A percentile compares a stretch with the other conserved stretches of the same genome.
These are phyloP conservation scores for Anorthoa munda DNA, from an alignment of 2,888 invertebrate species.

Conservation along the genomic window DNA sequence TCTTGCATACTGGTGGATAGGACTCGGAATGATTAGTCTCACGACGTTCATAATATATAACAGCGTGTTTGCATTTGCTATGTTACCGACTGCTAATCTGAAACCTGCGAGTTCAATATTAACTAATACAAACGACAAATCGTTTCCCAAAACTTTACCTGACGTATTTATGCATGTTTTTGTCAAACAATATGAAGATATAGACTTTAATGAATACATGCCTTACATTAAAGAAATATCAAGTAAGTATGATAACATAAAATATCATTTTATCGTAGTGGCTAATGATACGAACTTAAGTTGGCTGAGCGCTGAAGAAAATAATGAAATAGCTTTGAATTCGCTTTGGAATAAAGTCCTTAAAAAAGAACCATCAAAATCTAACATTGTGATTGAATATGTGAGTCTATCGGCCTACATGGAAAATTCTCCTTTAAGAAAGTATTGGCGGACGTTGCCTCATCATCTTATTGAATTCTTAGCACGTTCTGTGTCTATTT, in stretches of 20 bases:
- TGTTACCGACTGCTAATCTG: conserved; percentile 70
- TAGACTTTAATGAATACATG: conserved; percentile 76
- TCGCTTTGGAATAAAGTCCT: conserved; percentile 74
- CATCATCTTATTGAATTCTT: conserved; percentile 79
- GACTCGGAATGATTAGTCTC: conserved; percentile 82
- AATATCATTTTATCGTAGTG: conserved; percentile 80
- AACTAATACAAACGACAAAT: conserved; percentile 47
- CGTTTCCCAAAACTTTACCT: conserved; percentile 50
- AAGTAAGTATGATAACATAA: conserved; percentile 76
- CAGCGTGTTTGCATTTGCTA: conserved; percentile 76
- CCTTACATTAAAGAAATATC: conserved; percentile 79
- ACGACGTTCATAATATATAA: conserved; percentile 84
- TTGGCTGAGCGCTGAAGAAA: conserved; percentile 74
- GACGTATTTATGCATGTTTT: conserved; percentile 83
- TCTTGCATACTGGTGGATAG: conserved; percentile 84
- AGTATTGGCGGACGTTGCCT: conserved; percentile 80
- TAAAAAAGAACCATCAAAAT: conserved; percentile 55
- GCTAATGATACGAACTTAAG: conserved; percentile 77
- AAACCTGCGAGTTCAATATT: conserved; percentile 62
- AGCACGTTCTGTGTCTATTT: conserved; percentile 81
- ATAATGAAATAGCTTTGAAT: conserved; percentile 82
- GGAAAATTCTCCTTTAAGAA: conserved; percentile 80
- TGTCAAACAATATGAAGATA: conserved; percentile 71
- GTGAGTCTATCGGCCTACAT: conserved; percentile 77
- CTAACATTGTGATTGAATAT: conserved; percentile 76